Base-by-base conservation (phyloP, 2,888 invertebrate species). In the Apotomis turbidana region DNA sequence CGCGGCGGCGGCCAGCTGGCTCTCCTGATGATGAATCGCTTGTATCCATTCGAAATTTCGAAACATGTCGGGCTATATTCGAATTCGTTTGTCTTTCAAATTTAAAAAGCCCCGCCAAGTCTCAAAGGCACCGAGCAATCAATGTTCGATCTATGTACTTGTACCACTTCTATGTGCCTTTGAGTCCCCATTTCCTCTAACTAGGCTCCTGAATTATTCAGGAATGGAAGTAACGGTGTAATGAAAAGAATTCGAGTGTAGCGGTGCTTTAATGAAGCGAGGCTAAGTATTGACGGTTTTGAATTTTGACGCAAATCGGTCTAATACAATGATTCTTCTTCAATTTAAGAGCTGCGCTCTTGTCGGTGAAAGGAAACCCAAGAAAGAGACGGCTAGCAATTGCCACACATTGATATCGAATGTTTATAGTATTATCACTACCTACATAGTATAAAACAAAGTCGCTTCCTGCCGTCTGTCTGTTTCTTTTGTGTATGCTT, bases 131-230 rank as follows among this genome's bases (percentile, higher is more conserved):
- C 41, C 41, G 63, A 54, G 54, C 63, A 63, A 63, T 63, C 63
- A 63, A 44, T 63, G 63, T 63, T 54, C 52, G 54, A 44, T 27
- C 54, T 55, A 64, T 55, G 66, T 66, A 66, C 55, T 55, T 54
- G 15, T 5, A 15, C n/a, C 44, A 9, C 5, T 10, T 49, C 15
- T 64, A 64, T 64, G 64, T 64, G 54, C 64, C 66, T 66, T 66
- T 66, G 66, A 66, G 66, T 36, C 57, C n/a, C 44, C 55, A 36
- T 66, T 57, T 66, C 66, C 66, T 57, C 36, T 66, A 66, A 66
- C 66, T 66, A 66, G 66, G 27, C 46, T 66, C n/a, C 44, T 66
- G 66, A 55, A 66, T 66, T 36, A 66, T 66, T 66, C 66, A 66
- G 62, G 5, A 57, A 46, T 38, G 66, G 57, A 12, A 46, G 46